phyloP scores from a whole-genome alignment of 2,797 vertebrate species.

The Siniperca scherzeri region DNA sequence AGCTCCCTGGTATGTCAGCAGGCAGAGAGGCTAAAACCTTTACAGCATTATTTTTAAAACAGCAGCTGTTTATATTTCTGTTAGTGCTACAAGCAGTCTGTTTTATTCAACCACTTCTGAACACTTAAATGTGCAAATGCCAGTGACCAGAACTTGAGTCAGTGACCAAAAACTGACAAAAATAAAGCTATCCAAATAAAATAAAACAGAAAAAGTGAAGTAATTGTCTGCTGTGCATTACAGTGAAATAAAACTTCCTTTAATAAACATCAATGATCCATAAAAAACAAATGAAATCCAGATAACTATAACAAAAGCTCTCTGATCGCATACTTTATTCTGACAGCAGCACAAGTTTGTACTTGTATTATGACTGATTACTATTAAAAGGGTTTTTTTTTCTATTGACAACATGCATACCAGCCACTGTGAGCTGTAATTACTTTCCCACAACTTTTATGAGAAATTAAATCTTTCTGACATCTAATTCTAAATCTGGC shows the following conservation, averaged over 20 bases:
- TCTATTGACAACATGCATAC: neutral
- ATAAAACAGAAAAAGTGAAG: constrained; percentile 10
- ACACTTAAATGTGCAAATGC: constrained; percentile 36
- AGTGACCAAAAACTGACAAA: constrained; percentile 30
- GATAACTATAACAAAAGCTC: neutral
- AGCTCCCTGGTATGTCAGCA: constrained; percentile 29
- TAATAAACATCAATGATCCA: neutral
- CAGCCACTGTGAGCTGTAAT: constrained; percentile 22
- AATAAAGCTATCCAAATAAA: constrained; percentile 39
- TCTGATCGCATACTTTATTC: constrained; percentile 1
- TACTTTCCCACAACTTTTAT: constrained; percentile 27
- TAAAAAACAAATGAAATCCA: constrained; percentile 15
- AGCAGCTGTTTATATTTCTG: constrained; percentile 36
- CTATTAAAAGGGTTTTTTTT: neutral
- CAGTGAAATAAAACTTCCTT: constrained; percentile 22
- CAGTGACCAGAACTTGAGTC: constrained; percentile 32
- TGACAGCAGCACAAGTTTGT: constrained; percentile 7
- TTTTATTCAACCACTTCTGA: constrained; percentile 55
- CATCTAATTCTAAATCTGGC: constrained; percentile 21
- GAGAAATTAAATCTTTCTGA: constrained; percentile 39
- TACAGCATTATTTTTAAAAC: constrained; percentile 20
- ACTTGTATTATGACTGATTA: constrained; percentile 12
- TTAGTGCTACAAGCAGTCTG: constrained; percentile 1
- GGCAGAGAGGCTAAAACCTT: constrained; percentile 12
- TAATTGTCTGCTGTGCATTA: neutral